Evolutionary conservation across 2,888 invertebrate genomes (phyloP), one percentile per base, ranked within the genome.

Genomic region (Gymnosoma rotundatum): DNA sequence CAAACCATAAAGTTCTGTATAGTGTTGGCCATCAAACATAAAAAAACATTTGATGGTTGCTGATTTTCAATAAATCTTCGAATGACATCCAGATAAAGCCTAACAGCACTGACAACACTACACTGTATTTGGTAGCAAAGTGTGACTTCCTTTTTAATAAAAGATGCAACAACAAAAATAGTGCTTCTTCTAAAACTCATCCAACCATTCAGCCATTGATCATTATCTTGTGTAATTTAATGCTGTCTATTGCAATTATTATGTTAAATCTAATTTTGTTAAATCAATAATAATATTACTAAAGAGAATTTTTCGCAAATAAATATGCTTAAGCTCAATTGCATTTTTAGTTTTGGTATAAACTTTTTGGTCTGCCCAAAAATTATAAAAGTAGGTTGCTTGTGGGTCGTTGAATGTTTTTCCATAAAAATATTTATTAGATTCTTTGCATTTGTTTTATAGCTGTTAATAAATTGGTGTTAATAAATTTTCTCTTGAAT

Each of bases 231-330:
- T 67, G 42, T 20, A 76, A 58, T 79, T 73, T 12, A 50, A 69
- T 52, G 58, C 50, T 66, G 38, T 79, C 79, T 83, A 86, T 88
- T 87, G 73, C 88, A 83, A 82, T 83, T 85, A 79, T 83, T 83
- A 86, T 82, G 75, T 75, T 73, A 32, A 66, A 86, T 78, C 69
- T 70, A 56, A 36, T 67, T 63, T 66, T 20, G 8, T 10, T 10
- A 12, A 10, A 12, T 42, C 42, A 67, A 76, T 73, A 78, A 69
- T 67, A 42, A 60, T 25, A 78, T 82, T 78, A 10, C 50, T 66
- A 50, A 20, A 64, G 75, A 75, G 75, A 79, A 73, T 60, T 60
- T 18, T 25, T 8, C 48, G 12, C 16, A 18, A 38, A 61, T 42
- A 72, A 60, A 61, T 69, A 36, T 74, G 73, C 45, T 38, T 66